Conservation (phyloP, 2,888 invertebrate species). For the Empis stercorea region DNA sequence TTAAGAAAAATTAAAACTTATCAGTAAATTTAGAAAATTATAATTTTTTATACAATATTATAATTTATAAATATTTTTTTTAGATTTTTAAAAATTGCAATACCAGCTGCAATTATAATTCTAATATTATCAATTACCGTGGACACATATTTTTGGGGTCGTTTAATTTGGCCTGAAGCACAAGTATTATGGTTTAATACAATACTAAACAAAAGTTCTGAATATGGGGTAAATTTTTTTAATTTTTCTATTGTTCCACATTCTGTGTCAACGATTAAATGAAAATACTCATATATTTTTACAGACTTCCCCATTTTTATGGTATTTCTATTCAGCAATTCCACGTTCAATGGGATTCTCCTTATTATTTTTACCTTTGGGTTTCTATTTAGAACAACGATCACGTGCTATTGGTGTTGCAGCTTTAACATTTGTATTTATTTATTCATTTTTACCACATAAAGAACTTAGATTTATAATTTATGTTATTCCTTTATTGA, state of each 20-base stretch:
- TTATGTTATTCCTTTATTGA: constrained; percentile 89
- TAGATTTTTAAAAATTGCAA: constrained; percentile 56
- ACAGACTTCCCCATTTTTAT: constrained; percentile 83
- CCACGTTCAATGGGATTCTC: constrained; percentile 83
- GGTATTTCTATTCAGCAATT: constrained; percentile 97
- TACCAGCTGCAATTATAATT: constrained; percentile 57
- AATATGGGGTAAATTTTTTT: constrained; percentile 96
- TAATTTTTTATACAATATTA: not conserved
- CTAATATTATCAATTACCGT: constrained; percentile 60
- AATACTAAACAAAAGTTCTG: constrained; percentile 81
- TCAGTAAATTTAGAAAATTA: constrained; percentile 41
- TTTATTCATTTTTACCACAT: constrained; percentile 94
- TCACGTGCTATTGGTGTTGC: constrained; percentile 56
- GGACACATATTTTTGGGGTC: constrained; percentile 89
- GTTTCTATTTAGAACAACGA: constrained; percentile 58
- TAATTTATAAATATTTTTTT: constrained; percentile 12
- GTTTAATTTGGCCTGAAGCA: constrained; percentile 90
- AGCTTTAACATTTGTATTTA: constrained; percentile 61
- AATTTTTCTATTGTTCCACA: not conserved
- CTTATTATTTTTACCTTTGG: constrained; percentile 63
- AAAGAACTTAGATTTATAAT: constrained; percentile 96
- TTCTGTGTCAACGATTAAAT: not conserved
- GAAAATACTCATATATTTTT: constrained; percentile 11
- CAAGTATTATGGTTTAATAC: constrained; percentile 96
- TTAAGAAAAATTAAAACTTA: constrained; percentile 52